Percentiles rank a stretch among this genome's conserved stretches.
Evolutionary conservation across 2,888 invertebrate species (phyloP).

Genomic region (Rosalia funebris): DNA sequence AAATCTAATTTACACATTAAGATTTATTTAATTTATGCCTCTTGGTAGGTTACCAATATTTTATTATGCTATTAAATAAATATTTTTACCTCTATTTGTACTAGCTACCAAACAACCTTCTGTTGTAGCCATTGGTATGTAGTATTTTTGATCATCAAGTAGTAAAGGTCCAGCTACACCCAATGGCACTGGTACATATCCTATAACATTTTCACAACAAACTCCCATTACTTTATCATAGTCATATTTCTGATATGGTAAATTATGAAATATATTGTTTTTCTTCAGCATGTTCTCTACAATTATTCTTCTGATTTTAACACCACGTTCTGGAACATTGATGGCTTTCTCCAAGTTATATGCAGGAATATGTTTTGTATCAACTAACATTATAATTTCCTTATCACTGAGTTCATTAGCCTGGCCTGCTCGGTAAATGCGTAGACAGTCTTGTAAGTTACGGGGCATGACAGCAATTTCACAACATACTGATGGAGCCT

Average conservation of each 20-base stretch:
- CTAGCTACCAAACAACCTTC: slow-evolving; percentile 97
- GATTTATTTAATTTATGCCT: too few species aligned
- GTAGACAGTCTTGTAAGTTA: slow-evolving; percentile 74
- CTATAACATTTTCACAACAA: slow-evolving; percentile 98
- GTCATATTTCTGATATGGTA: slow-evolving; percentile 88
- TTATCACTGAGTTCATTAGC: slow-evolving; percentile 78
- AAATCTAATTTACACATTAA: too few species aligned
- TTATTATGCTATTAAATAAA: too few species aligned
- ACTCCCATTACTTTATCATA: slow-evolving; percentile 84
- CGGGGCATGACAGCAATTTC: slow-evolving; percentile 40
- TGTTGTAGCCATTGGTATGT: slow-evolving; percentile 97
- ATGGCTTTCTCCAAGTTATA: slow-evolving; percentile 88
- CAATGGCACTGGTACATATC: slow-evolving; percentile 93
- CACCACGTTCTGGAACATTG: slow-evolving; percentile 84
- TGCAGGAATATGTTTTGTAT: slow-evolving; percentile 81
- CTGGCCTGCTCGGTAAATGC: slow-evolving; percentile 75
- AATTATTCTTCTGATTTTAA: slow-evolving; percentile 79
- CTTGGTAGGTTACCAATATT: too few species aligned
- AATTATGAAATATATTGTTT: slow-evolving; percentile 67
- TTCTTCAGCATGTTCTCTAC: slow-evolving; percentile 67
- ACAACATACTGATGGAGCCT: slow-evolving; percentile 32
- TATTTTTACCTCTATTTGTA: slow-evolving; percentile 81
- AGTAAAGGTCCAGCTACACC: slow-evolving; percentile 93
- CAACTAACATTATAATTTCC: slow-evolving; percentile 84
- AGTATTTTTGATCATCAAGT: slow-evolving; percentile 81